A percentile compares a stretch with the other conserved stretches of the same genome.
These are phyloP conservation scores for Drosophila koepferae DNA, from an alignment of 2,888 invertebrate genomes.

Conservation along the genomic window DNA sequence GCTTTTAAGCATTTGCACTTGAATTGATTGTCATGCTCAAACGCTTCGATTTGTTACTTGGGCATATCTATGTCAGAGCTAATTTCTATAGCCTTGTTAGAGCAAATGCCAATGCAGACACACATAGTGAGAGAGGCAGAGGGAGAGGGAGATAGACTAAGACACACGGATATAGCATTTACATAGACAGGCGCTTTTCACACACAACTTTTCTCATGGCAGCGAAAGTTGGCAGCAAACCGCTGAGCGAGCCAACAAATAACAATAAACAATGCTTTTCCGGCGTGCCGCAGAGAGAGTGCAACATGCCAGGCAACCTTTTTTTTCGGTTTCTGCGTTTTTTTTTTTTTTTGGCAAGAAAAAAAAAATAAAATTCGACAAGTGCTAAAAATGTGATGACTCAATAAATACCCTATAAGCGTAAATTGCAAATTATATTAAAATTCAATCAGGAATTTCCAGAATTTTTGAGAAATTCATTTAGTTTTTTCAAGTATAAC, in stretches of 20 bases:
- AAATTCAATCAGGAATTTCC: not conserved
- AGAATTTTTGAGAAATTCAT: too few relatives aligned
- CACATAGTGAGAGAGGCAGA: not conserved
- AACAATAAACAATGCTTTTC: constrained; percentile 75
- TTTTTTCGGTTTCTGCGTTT: not conserved
- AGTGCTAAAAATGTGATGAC: not conserved
- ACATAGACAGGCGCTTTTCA: constrained; percentile 70
- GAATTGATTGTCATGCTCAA: constrained; percentile 56
- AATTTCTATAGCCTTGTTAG: constrained; percentile 64
- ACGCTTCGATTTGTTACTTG: constrained; percentile 32
- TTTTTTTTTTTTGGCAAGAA: constrained; percentile 39
- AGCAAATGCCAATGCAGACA: constrained; percentile 40
- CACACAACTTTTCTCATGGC: constrained; percentile 71
- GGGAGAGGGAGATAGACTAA: not conserved
- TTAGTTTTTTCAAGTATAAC: not conserved
- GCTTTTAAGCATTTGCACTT: constrained; percentile 40
- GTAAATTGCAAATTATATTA: not conserved
- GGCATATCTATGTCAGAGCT: constrained; percentile 59
- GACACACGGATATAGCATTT: constrained; percentile 42
- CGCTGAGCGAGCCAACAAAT: constrained; percentile 40
- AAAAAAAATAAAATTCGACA: constrained; percentile 19
- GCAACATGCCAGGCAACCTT: constrained; percentile 48
- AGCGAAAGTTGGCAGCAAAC: constrained; percentile 71
- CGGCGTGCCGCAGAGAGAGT: constrained; percentile 62
- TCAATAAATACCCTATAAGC: constrained; percentile 9